These are phyloP conservation scores for Amphiprion clarkii DNA, from an alignment of 2,797 vertebrate genomes.

Conservation along the genomic window DNA sequence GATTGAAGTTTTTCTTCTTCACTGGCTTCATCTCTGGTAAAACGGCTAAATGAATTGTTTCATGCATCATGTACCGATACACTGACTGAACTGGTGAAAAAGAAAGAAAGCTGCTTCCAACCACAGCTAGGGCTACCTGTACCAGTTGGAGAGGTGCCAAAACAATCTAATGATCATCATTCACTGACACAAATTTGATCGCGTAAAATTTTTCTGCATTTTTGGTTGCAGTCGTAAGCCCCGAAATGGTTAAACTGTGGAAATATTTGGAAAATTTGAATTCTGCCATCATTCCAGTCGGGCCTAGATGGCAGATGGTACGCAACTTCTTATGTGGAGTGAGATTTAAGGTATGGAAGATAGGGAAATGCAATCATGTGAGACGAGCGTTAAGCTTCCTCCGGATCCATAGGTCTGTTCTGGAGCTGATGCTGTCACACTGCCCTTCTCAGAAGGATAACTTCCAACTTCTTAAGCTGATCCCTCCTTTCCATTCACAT, in stretches of 20 bases:
- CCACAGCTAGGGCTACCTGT: no score
- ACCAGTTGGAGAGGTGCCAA: no score
- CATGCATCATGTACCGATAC: no score
- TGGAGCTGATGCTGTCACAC: conserved; percentile 65
- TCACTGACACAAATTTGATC: no score
- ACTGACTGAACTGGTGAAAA: no score
- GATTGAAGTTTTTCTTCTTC: no score
- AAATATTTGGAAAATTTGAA: conserved; percentile 35
- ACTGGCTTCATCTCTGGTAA: no score
- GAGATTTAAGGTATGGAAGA: conserved; percentile 48
- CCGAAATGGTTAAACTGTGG: conserved; percentile 14
- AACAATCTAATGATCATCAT: no score
- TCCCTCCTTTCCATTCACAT: conserved; percentile 46
- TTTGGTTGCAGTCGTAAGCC: no score
- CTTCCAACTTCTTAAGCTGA: conserved; percentile 63
- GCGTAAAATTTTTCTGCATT: no score
- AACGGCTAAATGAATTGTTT: no score
- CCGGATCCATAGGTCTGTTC: conserved; percentile 52
- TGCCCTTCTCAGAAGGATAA: conserved; percentile 71
- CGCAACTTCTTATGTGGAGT: conserved; percentile 17
- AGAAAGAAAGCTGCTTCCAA: no score
- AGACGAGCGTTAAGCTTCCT: conserved; percentile 53
- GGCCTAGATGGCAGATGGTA: conserved; percentile 8
- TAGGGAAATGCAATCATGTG: conserved; percentile 50
- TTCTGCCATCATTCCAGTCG: conserved; percentile 22